Conservation (phyloP, 1,140 invertebrate species). For the Caenorhabditis brenneri region DNA sequence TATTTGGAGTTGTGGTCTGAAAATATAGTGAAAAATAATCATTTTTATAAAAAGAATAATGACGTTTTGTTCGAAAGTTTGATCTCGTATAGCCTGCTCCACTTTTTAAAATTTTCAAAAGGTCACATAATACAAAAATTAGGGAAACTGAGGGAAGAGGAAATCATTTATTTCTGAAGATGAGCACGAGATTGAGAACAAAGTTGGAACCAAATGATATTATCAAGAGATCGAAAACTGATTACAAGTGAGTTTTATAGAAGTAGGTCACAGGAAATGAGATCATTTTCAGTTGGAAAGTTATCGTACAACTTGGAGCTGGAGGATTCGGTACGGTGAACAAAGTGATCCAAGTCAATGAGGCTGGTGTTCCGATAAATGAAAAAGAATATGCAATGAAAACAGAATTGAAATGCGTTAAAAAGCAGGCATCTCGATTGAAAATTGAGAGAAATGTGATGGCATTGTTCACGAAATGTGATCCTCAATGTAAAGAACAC, state of each 20-base stretch:
- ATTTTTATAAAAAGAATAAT: too few species aligned
- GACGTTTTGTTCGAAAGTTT: too few species aligned
- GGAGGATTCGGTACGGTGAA: constrained; percentile 5
- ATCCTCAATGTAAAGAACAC: not conserved
- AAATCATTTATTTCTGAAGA: not conserved
- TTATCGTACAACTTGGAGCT: not conserved
- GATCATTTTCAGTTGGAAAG: constrained; percentile 10
- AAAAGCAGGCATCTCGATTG: not conserved
- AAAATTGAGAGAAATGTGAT: constrained; percentile 40
- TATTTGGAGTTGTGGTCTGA: too few species aligned
- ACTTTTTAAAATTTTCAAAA: too few species aligned
- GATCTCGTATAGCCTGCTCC: too few species aligned
- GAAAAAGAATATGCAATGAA: constrained; percentile 12
- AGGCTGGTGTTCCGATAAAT: not conserved
- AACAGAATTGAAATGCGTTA: not conserved
- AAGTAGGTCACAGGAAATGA: not conserved
- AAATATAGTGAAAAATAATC: too few species aligned
- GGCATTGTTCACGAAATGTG: constrained; percentile 3
- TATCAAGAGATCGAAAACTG: constrained; percentile 17
- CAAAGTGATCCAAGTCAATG: constrained; percentile 14
- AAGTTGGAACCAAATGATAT: constrained; percentile 33
- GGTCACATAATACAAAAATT: too few species aligned
- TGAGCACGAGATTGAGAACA: not conserved
- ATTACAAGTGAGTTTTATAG: not conserved
- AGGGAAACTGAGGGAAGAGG: too few species aligned